Percentiles rank a stretch among this genome's conserved stretches.
phyloP scores from a whole-genome alignment of 2,888 invertebrate genomes.

The Agonum fuliginosum region DNA sequence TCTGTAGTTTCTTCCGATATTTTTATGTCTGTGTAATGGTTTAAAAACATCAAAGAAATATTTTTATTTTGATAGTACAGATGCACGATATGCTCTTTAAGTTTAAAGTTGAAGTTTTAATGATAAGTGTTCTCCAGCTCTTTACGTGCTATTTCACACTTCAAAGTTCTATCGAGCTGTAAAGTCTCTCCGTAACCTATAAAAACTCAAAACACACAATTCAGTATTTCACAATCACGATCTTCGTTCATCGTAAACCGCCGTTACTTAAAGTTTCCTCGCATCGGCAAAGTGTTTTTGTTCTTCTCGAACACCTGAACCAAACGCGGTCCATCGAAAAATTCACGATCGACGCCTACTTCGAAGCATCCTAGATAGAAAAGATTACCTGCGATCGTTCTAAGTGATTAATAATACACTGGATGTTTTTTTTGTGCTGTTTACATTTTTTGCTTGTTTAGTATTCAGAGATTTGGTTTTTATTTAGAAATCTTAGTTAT shows the following conservation, averaged over 20 bases:
- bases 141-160: too few species aligned
- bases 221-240: conserved; percentile 19
- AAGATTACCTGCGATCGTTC: conserved; percentile 6
- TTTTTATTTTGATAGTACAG: too few species aligned
- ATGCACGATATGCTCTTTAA: too few species aligned
- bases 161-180: not conserved
- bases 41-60: too few species aligned
- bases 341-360: conserved; percentile 26
- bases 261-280: conserved; percentile 28
- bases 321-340: conserved; percentile 17
- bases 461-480: not conserved
- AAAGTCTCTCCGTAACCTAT: conserved; percentile 4
- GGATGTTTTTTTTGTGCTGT: not conserved
- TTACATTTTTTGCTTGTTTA: conserved; percentile 19
- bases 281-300: conserved; percentile 9
- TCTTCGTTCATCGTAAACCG: conserved; percentile 6
- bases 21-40: too few species aligned
- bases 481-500: not conserved
- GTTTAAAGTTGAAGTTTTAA: too few species aligned
- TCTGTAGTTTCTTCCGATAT: too few species aligned
- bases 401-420: conserved; percentile 22
- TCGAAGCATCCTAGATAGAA: conserved; percentile 1
- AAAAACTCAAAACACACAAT: conserved; percentile 33
- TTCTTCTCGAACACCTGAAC: conserved; percentile 6
- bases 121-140: too few species aligned